phyloP scores from a whole-genome alignment of 1,140 invertebrate genomes.

The Apis florea region DNA sequence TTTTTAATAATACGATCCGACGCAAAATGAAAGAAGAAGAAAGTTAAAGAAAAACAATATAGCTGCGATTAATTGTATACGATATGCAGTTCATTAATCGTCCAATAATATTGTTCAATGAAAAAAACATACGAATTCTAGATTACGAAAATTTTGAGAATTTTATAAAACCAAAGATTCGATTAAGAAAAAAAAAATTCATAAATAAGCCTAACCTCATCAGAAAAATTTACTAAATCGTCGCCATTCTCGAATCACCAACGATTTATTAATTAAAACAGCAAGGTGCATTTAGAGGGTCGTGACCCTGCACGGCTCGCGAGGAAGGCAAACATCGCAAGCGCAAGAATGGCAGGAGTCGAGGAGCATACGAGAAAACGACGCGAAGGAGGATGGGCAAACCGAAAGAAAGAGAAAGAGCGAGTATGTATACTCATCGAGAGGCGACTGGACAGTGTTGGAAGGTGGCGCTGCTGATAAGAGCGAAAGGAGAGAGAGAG shows the following conservation, averaged over 20 bases:
- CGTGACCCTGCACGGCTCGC: constrained; percentile 40
- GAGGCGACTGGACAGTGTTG: constrained; percentile 41
- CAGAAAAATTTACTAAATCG: neutral
- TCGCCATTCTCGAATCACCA: neutral
- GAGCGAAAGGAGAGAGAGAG: constrained; percentile 2
- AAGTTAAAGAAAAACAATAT: too few species aligned
- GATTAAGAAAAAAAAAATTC: too few species aligned
- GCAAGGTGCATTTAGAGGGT: constrained; percentile 53
- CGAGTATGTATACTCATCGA: constrained; percentile 5
- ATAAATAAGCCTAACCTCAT: too few species aligned
- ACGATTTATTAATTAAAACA: constrained; percentile 53
- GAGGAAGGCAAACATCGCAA: constrained; percentile 38
- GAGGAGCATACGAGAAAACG: too few species aligned
- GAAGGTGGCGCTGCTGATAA: constrained; percentile 51
- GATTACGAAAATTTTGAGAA: too few species aligned
- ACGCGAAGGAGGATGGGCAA: neutral
- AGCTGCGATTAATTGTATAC: too few species aligned
- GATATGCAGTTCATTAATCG: too few species aligned
- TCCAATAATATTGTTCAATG: too few species aligned
- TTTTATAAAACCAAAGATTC: too few species aligned
- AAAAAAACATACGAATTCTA: too few species aligned
- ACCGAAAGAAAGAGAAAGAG: neutral
- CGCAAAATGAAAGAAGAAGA: too few species aligned
- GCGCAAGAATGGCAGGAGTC: neutral
- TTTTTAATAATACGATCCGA: too few species aligned